These are phyloP conservation scores for Apodemia hepburni DNA, from an alignment of 2,888 invertebrate species.

Conservation along the genomic window DNA sequence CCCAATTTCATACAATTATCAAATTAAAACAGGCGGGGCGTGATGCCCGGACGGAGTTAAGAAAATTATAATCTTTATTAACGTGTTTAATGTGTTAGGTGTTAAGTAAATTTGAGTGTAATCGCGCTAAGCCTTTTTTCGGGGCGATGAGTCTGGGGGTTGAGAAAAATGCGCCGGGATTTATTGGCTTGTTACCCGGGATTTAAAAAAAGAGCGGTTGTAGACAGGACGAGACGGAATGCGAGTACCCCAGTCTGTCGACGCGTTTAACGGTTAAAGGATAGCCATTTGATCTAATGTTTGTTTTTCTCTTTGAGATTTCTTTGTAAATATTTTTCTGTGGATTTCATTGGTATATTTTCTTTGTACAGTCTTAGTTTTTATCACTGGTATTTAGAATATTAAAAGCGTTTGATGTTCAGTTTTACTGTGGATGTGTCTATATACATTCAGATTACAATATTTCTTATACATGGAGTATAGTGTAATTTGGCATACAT, in stretches of 20 bases:
- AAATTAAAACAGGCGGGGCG: slow-evolving; percentile 62
- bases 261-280: slow-evolving; percentile 57
- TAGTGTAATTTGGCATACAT: no score
- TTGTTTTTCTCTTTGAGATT: slow-evolving; percentile 42
- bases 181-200: slow-evolving; percentile 79
- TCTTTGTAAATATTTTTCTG: not conserved
- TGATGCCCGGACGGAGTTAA: slow-evolving; percentile 49
- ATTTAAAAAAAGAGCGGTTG: slow-evolving; percentile 68
- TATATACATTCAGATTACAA: no score
- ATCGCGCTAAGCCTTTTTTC: slow-evolving; percentile 73
- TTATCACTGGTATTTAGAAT: no score
- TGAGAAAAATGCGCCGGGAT: slow-evolving; percentile 72
- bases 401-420: no score
- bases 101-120: slow-evolving; percentile 80
- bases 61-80: slow-evolving; percentile 69
- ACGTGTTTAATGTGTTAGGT: slow-evolving; percentile 68
- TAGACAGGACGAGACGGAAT: slow-evolving; percentile 61
- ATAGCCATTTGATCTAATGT: slow-evolving; percentile 50
- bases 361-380: no score
- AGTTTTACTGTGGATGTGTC: no score
- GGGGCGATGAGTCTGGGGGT: slow-evolving; percentile 46
- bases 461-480: no score
- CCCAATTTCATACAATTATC: slow-evolving; percentile 62
- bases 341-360: no score
- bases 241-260: slow-evolving; percentile 45